phyloP scores from a whole-genome alignment of 2,113 vertebrate species.

The Pseudopipra pipra region DNA sequence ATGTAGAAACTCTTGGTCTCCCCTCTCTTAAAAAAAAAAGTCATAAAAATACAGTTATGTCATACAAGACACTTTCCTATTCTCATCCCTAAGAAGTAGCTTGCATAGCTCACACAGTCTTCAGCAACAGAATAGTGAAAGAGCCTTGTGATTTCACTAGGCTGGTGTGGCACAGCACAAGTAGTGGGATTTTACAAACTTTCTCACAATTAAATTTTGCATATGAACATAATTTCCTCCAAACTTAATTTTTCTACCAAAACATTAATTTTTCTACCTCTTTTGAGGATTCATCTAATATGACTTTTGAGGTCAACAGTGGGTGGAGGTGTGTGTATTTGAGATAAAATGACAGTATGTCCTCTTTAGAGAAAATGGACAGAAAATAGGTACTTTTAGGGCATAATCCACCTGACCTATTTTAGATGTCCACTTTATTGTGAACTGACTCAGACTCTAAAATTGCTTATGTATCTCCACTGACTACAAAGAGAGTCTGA shows the following conservation, averaged over 20 bases:
- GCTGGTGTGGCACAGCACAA: neutral
- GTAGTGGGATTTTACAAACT: neutral
- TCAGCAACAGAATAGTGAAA: neutral
- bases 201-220: neutral
- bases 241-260: neutral
- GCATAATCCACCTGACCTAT: neutral
- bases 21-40: neutral
- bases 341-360: neutral
- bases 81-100: neutral
- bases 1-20: neutral
- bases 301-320: neutral
- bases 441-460: neutral
- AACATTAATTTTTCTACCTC: neutral
- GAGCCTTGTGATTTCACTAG: neutral
- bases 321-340: neutral
- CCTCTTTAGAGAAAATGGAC: neutral
- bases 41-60: neutral
- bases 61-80: neutral
- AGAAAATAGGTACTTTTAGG: neutral
- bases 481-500: neutral
- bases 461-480: neutral
- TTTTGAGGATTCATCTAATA: neutral
- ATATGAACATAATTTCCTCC: neutral
- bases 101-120: neutral
- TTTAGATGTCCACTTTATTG: neutral